Evolutionary conservation across 2,113 vertebrate genomes (phyloP).

Genomic region (Lamprotornis superbus): DNA sequence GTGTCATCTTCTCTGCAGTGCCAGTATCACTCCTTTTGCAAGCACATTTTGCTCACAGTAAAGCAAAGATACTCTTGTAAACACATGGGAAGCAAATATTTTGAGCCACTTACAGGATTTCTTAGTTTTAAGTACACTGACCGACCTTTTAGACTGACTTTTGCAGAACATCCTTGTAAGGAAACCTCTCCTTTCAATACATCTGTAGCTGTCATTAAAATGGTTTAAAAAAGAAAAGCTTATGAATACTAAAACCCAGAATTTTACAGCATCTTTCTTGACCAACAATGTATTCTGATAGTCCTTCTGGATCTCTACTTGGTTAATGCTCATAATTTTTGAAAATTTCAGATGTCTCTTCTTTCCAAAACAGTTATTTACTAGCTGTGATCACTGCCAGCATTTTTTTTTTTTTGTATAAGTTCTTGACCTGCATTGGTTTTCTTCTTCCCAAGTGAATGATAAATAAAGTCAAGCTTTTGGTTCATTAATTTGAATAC

Average conservation of each 20-base stretch:
- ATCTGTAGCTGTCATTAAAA: background rate
- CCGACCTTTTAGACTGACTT: background rate
- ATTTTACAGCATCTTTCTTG: background rate
- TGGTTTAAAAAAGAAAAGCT: rapidly evolving
- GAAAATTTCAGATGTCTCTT: background rate
- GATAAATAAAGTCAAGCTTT: background rate
- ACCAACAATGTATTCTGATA: background rate
- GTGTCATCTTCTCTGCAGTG: background rate
- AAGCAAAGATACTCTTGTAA: background rate
- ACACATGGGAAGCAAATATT: background rate
- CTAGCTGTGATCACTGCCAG: background rate
- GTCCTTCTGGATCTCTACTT: background rate
- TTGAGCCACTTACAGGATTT: background rate
- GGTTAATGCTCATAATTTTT: background rate
- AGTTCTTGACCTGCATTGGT: background rate
- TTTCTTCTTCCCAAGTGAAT: background rate
- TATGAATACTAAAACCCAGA: rapidly evolving
- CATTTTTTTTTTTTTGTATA: rapidly evolving
- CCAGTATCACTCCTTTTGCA: background rate
- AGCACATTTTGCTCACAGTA: background rate
- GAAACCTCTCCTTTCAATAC: background rate
- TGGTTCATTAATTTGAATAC: background rate
- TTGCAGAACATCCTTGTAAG: background rate
- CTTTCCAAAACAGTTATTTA: background rate
- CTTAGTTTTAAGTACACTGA: background rate